These are phyloP conservation scores for Boloria euphrosyne DNA, from an alignment of 2,888 invertebrate genomes.

Conservation along the genomic window DNA sequence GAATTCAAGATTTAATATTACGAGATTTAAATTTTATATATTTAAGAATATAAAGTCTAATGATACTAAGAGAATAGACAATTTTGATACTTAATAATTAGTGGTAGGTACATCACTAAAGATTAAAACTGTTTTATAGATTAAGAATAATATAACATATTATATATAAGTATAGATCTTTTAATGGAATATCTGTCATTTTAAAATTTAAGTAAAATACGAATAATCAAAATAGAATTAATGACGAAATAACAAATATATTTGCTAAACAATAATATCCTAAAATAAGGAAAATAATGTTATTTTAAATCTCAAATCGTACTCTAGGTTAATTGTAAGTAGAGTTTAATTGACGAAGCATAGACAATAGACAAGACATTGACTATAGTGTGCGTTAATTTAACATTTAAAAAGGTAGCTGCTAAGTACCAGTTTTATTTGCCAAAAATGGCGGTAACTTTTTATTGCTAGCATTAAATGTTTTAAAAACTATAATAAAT, in stretches of 20 bases:
- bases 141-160: no score
- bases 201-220: no score
- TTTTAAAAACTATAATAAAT: not conserved
- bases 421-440: not conserved
- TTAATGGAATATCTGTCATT: no score
- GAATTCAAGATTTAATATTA: no score
- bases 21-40: no score
- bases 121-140: no score
- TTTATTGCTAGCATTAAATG: conserved; percentile 3
- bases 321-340: conserved; percentile 2
- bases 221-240: not conserved
- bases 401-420: conserved; percentile 3
- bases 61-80: no score
- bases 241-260: not conserved
- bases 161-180: no score
- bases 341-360: conserved; percentile 6
- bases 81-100: no score
- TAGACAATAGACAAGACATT: conserved; percentile 18
- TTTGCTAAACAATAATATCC: not conserved
- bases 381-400: conserved; percentile 18
- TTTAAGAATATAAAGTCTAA: no score
- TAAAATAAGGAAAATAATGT: not conserved
- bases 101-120: no score
- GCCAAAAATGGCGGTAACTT: not conserved
- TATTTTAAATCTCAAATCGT: conserved; percentile 3